A percentile compares a stretch with the other conserved stretches of the same genome.
These are phyloP conservation scores for Lepidonotus clava DNA, from an alignment of 2,888 invertebrate species.

Conservation along the genomic window DNA sequence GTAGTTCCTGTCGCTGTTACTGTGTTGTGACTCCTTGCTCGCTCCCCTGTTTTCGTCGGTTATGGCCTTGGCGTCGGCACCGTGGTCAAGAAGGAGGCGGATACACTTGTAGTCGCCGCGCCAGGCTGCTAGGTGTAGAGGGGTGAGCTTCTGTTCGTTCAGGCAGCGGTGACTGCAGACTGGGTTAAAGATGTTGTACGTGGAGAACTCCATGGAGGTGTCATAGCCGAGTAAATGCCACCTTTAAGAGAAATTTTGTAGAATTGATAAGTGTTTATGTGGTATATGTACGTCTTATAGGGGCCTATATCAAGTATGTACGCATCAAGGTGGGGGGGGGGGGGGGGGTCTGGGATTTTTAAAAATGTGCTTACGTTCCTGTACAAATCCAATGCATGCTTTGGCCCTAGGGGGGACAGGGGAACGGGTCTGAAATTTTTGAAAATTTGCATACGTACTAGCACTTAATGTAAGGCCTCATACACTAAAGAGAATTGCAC, in stretches of 20 bases:
- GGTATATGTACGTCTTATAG: too few species aligned
- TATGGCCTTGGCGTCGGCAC: conserved; percentile 37
- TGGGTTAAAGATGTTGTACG: conserved; percentile 58
- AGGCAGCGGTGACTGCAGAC: conserved; percentile 15
- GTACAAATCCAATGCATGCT: too few species aligned
- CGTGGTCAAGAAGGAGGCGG: conserved; percentile 55
- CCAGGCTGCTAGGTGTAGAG: conserved; percentile 61
- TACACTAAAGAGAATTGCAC: too few species aligned
- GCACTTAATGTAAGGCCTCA: too few species aligned
- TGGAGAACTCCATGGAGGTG: conserved; percentile 58
- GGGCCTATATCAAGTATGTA: too few species aligned
- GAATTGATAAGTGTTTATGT: too few species aligned
- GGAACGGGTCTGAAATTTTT: too few species aligned
- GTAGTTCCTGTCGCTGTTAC: background rate
- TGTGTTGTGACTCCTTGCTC: background rate
- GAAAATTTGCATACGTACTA: too few species aligned
- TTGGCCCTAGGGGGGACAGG: too few species aligned
- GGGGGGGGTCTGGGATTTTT: too few species aligned
- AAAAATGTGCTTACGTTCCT: too few species aligned
- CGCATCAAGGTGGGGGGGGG: too few species aligned
- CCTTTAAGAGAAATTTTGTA: background rate
- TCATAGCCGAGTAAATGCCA: conserved; percentile 55
- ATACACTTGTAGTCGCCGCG: conserved; percentile 59
- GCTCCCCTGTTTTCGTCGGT: conserved; percentile 10
- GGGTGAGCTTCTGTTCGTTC: conserved; percentile 39